A percentile compares a stretch with the other conserved stretches of the same genome.
phyloP scores from a whole-genome alignment of 2,888 invertebrate genomes.

The Volucella zonaria region DNA sequence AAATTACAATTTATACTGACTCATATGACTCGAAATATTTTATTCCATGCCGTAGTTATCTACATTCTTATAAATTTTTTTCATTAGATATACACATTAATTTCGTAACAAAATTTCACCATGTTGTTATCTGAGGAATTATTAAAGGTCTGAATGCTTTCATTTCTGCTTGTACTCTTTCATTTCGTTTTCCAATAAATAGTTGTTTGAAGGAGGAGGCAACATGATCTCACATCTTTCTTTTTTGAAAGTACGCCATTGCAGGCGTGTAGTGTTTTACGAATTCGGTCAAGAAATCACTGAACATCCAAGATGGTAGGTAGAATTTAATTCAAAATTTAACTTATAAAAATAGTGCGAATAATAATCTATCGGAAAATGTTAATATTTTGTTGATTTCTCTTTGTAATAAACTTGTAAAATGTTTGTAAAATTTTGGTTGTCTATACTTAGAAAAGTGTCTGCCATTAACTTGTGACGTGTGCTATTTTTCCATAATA shows the following conservation, averaged over 20 bases:
- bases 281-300: conserved; percentile 88
- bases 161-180: conserved; percentile 30
- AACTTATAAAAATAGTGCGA: conserved; percentile 53
- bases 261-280: conserved; percentile 92
- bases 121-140: not conserved
- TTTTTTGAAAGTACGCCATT: conserved; percentile 94
- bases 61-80: too few species aligned
- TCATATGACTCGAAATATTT: too few species aligned
- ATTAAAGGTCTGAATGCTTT: conserved; percentile 26
- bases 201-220: conserved; percentile 41
- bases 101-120: conserved; percentile 6
- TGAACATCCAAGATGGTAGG: conserved; percentile 85
- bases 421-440: conserved; percentile 81
- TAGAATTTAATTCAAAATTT: conserved; percentile 77
- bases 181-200: conserved; percentile 59
- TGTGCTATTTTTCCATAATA: conserved; percentile 43
- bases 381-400: conserved; percentile 36
- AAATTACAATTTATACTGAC: too few species aligned
- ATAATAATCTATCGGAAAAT: not conserved
- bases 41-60: too few species aligned
- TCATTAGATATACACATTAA: too few species aligned
- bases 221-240: conserved; percentile 80
- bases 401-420: not conserved
- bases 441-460: conserved; percentile 82
- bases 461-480: conserved; percentile 65